These are phyloP conservation scores for Ferdinandea cuprea DNA, from an alignment of 2,888 invertebrate species.

Conservation along the genomic window DNA sequence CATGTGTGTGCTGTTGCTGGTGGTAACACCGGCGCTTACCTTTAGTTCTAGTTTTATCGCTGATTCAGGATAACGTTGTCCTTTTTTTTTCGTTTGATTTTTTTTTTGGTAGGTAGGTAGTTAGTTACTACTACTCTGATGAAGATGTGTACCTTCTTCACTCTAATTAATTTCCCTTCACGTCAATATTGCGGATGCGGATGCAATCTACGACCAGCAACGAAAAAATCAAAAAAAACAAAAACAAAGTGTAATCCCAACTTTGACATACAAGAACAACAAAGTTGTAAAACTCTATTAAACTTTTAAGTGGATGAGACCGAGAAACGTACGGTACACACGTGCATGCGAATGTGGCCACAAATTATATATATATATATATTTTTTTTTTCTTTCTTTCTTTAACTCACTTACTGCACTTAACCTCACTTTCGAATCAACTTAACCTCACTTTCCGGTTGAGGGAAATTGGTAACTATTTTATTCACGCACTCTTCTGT, in stretches of 20 bases:
- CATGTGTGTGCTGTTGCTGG: slow-evolving; percentile 23
- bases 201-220: slow-evolving; percentile 15
- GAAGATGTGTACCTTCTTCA: slow-evolving; percentile 30
- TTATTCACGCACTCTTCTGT: slow-evolving; percentile 33
- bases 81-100: slow-evolving; percentile 35
- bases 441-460: slow-evolving; percentile 22
- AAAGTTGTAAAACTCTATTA: slow-evolving; percentile 67
- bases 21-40: slow-evolving; percentile 48
- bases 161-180: slow-evolving; percentile 60
- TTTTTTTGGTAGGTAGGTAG: slow-evolving; percentile 13
- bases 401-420: slow-evolving; percentile 48
- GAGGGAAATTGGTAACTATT: background rate
- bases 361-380: slow-evolving; percentile 11
- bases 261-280: slow-evolving; percentile 56
- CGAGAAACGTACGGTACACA: background rate
- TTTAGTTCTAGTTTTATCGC: slow-evolving; percentile 67
- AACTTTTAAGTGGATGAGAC: slow-evolving; percentile 61
- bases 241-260: slow-evolving; percentile 45
- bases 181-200: no score
- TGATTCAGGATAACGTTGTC: slow-evolving; percentile 63
- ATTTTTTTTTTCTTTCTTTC: no score
- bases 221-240: slow-evolving; percentile 1
- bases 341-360: background rate
- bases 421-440: slow-evolving; percentile 63
- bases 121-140: slow-evolving; percentile 29